Conservation (phyloP, 2,888 invertebrate genomes). For the Euplagia quadripunctaria region DNA sequence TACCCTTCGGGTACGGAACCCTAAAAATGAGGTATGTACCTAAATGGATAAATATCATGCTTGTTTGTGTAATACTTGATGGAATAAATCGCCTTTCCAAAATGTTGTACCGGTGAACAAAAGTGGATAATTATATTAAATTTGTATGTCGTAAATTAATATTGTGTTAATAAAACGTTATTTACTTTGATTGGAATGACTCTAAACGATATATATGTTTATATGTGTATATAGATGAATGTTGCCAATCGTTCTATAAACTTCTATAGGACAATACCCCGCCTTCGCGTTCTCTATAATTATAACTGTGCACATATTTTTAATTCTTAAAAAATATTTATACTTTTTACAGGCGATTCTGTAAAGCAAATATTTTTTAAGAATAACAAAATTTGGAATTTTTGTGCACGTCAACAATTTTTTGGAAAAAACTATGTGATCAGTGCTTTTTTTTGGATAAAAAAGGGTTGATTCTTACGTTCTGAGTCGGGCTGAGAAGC, state of each 20-base stretch:
- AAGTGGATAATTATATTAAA: not conserved
- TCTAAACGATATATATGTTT: no score
- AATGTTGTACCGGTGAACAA: not conserved
- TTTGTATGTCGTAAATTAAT: not conserved
- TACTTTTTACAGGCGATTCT: not conserved
- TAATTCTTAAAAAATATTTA: slow-evolving; percentile 3
- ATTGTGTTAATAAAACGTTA: no score
- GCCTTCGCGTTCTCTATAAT: not conserved
- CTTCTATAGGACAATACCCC: not conserved
- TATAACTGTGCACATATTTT: slow-evolving; percentile 31
- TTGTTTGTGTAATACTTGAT: not conserved
- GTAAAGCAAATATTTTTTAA: slow-evolving; percentile 25
- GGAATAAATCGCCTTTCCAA: not conserved
- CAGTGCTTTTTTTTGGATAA: slow-evolving; percentile 54
- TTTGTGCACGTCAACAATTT: slow-evolving; percentile 42
- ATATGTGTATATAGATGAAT: not conserved
- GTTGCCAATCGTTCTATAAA: not conserved
- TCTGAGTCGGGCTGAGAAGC: slow-evolving; percentile 78
- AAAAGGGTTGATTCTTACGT: slow-evolving; percentile 72
- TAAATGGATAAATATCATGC: not conserved
- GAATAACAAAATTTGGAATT: not conserved
- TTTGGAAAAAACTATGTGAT: slow-evolving; percentile 41
- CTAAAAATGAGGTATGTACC: not conserved
- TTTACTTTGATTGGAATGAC: no score
- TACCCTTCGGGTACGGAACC: no score